Evolutionary conservation across 92 coral and sea anemone genomes (phyloP), one percentile per base, ranked within the genome.

Genomic region (Parazoanthus atlanticus): DNA sequence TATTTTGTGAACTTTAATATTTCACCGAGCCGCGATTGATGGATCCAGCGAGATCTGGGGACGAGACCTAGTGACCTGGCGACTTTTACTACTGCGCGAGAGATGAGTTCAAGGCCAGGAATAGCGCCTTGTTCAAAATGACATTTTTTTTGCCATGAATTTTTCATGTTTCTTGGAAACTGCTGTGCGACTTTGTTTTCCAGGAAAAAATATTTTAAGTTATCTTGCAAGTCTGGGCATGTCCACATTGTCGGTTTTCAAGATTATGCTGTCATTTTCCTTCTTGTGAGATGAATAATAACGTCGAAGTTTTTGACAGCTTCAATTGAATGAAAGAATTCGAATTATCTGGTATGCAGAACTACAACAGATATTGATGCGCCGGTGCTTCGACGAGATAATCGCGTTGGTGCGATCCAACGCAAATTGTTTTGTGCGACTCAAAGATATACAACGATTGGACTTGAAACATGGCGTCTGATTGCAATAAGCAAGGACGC

Each of bases 121-220:
- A 61, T 19, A 30, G 87, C 78, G 78, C 77, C 86, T 83, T 67
- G 77, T 83, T 83, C 29, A 67, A 83, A 83, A 41, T 69, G 61
- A 70, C 78, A 23, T 17, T 40, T 16, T 38, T 17, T 6, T 32
- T 17, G 28, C 6, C 16, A 80, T 80, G 87, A 84, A 83, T 69
- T 41, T 28, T 84, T 69, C 8, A 84, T 84, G 4, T 84, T 84
- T 84, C 87, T 84, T 70, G 87, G 87, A 84, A 84, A 82, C 46
- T 43, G 32, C 21, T 7, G 12, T 4, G 17, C 9, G 3, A 46
- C 41, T 23, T 5, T 12, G 52, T 0, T 71, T 69, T 70, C 87
- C 61, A 5, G 78, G 40, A 71, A 69, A 43, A 31, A 33, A n/a
- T 1, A 25, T 7, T 34, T 26, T 28, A 19, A 75, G 13, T 17